Base-by-base conservation (phyloP, 2,888 invertebrate species). In the Perizoma flavofasciatum region DNA sequence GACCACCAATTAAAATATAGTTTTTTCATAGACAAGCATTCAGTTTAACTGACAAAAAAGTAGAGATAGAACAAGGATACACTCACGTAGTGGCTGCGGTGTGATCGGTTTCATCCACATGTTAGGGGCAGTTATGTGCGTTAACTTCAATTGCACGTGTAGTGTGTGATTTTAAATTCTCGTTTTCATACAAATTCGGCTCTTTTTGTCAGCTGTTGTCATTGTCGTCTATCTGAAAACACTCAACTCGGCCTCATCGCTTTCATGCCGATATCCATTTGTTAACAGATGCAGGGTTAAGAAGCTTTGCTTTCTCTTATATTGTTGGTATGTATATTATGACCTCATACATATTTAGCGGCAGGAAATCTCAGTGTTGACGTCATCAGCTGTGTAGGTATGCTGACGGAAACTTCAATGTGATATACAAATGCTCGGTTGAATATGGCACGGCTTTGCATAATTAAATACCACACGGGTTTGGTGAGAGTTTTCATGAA, bases 281-380 rank as follows among this genome's bases (percentile, higher is more conserved):
- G 55, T 54, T 61, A 63, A 55, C n/a, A 58, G 40, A 32, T 32
- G 53, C 37, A 43, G 60, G 56, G 54, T 60, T 65, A 64, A 66
- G 65, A 60, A 63, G 69, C 63, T 70, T 67, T 66, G 58, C 65
- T 63, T 50, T 62, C 61, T 61, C 62, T 55, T 61, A 65, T 67
- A 67, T 57, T 55, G 60, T 65, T 54, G 41, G 65, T 65, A 65
- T 67, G 22, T 22, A 61, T 67, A 59, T 59, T 64, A 64, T 63
- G 54, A 63, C 47, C 67, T 67, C 70, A 68, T 70, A 69, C 70
- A 70, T 70, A 67, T 70, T 70, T 65, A 70, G 61, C 49, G 62
- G 59, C 44, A 49, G 66, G 59, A 64, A 64, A 66, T 67, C 69
- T 60, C 62, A 46, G 57, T 48, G 54, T 57, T 67, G 64, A 66